Conservation (phyloP, 2,113 vertebrate species). For the Paramormyrops kingsleyae region DNA sequence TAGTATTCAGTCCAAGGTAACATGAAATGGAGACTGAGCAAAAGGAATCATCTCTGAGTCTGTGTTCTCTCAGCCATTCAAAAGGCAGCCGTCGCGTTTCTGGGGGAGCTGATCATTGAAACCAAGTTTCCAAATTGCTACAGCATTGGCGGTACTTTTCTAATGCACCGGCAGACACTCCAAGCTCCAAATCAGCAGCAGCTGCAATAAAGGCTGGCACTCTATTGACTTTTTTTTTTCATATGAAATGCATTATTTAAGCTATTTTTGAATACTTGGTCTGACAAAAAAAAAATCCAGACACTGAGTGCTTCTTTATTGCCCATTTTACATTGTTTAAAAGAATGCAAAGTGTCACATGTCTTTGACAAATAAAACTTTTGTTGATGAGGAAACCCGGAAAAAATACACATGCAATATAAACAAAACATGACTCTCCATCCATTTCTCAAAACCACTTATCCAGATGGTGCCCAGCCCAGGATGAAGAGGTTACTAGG, state of each 20-base stretch:
- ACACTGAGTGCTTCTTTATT: not conserved
- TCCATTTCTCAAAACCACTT: not conserved
- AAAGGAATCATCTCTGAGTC: not conserved
- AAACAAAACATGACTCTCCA: not conserved
- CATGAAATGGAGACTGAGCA: not conserved
- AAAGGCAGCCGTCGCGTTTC: not conserved
- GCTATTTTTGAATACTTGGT: not conserved
- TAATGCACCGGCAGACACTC: not conserved
- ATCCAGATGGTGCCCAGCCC: not conserved
- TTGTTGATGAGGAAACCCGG: not conserved
- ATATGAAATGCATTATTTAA: not conserved
- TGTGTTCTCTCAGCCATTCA: not conserved
- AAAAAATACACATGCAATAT: not conserved
- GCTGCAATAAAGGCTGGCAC: not conserved
- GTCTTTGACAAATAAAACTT: not conserved
- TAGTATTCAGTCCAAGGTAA: constrained; percentile 49
- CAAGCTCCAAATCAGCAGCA: not conserved
- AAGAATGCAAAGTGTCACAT: not conserved
- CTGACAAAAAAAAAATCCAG: not conserved
- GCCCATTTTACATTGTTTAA: not conserved
- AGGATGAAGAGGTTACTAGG: not conserved
- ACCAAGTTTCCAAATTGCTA: not conserved
- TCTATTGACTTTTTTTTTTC: not conserved
- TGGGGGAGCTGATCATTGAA: not conserved
- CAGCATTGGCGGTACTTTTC: not conserved